These are phyloP conservation scores for Apodemus sylvaticus DNA, from an alignment of 2,113 vertebrate species.

Conservation along the genomic window DNA sequence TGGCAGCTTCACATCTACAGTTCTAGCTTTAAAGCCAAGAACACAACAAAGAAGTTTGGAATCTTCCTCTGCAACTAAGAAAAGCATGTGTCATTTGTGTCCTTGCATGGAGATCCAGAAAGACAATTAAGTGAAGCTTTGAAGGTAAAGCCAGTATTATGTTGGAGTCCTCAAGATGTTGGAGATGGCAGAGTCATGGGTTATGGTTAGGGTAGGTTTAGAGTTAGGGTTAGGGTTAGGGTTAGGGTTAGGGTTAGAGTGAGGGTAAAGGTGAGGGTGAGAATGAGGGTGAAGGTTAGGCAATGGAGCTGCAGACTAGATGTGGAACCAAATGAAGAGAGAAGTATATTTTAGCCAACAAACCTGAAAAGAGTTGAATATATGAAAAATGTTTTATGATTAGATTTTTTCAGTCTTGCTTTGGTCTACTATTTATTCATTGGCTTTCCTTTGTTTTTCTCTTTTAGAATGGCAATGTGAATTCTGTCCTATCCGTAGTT, in stretches of 20 bases:
- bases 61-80: not conserved
- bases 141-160: not conserved
- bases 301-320: not conserved
- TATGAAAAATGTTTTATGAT: not conserved
- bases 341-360: not conserved
- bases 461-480: not conserved
- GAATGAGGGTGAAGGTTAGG: no score
- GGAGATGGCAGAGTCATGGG: not conserved
- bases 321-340: not conserved
- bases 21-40: not conserved
- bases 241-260: no score
- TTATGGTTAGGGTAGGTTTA: no score
- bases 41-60: not conserved
- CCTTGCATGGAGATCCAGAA: not conserved
- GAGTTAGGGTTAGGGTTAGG: no score
- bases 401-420: not conserved
- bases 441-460: not conserved
- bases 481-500: not conserved
- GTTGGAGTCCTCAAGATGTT: not conserved
- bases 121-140: not conserved
- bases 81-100: not conserved
- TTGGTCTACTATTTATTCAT: not conserved
- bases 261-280: no score
- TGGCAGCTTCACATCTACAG: not conserved
- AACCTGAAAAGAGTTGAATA: not conserved